Evolutionary conservation across 2,888 invertebrate species (phyloP).

Genomic region (Ichneumoninae sp.): DNA sequence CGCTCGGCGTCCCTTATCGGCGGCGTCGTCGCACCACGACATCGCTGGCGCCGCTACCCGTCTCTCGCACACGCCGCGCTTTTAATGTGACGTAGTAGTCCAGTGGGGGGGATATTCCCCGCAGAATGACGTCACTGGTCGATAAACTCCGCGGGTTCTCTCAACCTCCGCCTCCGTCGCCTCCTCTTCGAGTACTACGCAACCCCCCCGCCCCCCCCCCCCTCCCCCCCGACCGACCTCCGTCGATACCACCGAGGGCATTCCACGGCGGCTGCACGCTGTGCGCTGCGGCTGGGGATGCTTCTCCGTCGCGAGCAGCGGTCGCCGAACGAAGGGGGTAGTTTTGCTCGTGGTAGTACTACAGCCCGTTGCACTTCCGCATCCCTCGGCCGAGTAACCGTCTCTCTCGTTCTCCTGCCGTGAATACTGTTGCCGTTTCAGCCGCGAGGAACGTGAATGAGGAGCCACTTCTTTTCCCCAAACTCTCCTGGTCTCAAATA

Average conservation of each 20-base stretch:
- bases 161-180: conserved; percentile 29
- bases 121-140: conserved; percentile 81
- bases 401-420: background rate
- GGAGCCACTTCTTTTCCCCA: conserved; percentile 3
- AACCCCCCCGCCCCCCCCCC: conserved; percentile 60
- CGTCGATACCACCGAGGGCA: conserved; percentile 37
- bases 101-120: conserved; percentile 72
- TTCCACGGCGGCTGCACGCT: conserved; percentile 45
- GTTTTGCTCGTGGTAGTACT: conserved; percentile 12
- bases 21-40: conserved; percentile 43
- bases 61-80: conserved; percentile 73
- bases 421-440: background rate
- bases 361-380: conserved; percentile 17
- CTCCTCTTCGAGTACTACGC: conserved; percentile 80
- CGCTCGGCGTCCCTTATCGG: conserved; percentile 41
- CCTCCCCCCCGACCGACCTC: conserved; percentile 58
- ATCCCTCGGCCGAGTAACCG: conserved; percentile 1
- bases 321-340: background rate
- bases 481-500: background rate
- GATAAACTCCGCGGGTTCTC: conserved; percentile 76
- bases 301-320: conserved; percentile 2
- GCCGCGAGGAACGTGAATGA: conserved; percentile 11
- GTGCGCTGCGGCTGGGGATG: background rate
- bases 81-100: conserved; percentile 81
- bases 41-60: conserved; percentile 57